Evolutionary conservation across 1,140 invertebrate genomes (phyloP), one percentile per base, ranked within the genome.

Genomic region (Rhopalosiphum maidis): DNA sequence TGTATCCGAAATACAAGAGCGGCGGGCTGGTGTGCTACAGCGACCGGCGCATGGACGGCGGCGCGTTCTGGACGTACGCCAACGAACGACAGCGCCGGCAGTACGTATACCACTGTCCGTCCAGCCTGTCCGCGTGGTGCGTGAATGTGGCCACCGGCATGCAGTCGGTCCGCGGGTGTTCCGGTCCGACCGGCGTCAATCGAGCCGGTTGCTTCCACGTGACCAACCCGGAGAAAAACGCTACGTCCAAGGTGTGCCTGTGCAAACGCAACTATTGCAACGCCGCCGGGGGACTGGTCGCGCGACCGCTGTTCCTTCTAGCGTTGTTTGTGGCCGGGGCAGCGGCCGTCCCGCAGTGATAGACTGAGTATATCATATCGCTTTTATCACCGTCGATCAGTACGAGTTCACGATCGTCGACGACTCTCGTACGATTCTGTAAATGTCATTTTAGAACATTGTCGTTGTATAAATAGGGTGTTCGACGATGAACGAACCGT

Each of bases 1-100:
- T 93, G 91, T 93, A 93, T 18, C 82, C 91, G 46, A 93, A 86
- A 54, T 8, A 85, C 48, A 51, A 55, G 48, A 30, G 35, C 82
- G 91, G 91, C 48, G 48, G 48, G 9, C 48, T 93, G 77, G 82
- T 25, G 91, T 93, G 91, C 48, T 93, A 93, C 82, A 25, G n/a
- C 37, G 82, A 93, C 91, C 21, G 25, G 35, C 68, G 91, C 23
- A 15, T 1, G 15, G 91, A 93, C 91, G 91, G 82, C 82, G 91
- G 91, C 35, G 91, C 91, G 43, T 93, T 93, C 77, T 93, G 91
- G 91, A 43, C 91, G 77, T 93, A 93, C 48, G 77, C 91, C n/a
- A 25, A 54, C 48, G 82, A 51, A n/a, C n/a, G 18, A 23, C 77
- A 93, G 11, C 91, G 91, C 35, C 48, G 91, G 48, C 8, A 51